These are phyloP conservation scores for Archivesica marissinica DNA, from an alignment of 1,140 invertebrate species.

Conservation along the genomic window DNA sequence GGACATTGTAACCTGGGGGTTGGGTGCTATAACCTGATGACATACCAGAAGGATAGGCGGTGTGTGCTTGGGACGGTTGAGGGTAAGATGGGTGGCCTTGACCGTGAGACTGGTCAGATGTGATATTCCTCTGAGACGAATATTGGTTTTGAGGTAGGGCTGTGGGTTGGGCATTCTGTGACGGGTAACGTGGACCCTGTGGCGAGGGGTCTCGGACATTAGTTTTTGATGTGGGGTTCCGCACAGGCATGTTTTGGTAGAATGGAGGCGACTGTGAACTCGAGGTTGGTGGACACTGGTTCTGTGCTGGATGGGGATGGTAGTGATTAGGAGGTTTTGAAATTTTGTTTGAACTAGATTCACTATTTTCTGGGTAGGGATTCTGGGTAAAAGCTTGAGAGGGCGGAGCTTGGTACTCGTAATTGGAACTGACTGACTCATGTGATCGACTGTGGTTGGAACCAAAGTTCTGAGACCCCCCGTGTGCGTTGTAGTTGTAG, in stretches of 20 bases:
- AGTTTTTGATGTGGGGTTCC: slow-evolving; percentile 18
- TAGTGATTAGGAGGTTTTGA: neutral
- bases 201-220: neutral
- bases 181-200: slow-evolving; percentile 3
- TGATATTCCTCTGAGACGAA: neutral
- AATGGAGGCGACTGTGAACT: slow-evolving; percentile 13
- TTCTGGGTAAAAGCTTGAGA: neutral
- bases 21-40: neutral
- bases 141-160: slow-evolving; percentile 4
- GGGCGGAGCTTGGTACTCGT: slow-evolving; percentile 25
- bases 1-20: slow-evolving; percentile 47
- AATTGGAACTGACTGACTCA: slow-evolving; percentile 9
- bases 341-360: neutral
- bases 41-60: neutral
- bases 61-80: neutral
- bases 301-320: neutral
- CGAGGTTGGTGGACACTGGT: neutral
- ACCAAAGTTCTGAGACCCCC: neutral
- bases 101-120: neutral
- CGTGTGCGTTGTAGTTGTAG: neutral
- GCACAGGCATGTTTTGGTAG: slow-evolving; percentile 29
- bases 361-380: neutral
- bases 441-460: slow-evolving; percentile 20
- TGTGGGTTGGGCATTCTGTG: neutral
- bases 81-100: slow-evolving; percentile 5